Evolutionary conservation across 1,140 invertebrate species (phyloP).

Genomic region (Riptortus pedestris): DNA sequence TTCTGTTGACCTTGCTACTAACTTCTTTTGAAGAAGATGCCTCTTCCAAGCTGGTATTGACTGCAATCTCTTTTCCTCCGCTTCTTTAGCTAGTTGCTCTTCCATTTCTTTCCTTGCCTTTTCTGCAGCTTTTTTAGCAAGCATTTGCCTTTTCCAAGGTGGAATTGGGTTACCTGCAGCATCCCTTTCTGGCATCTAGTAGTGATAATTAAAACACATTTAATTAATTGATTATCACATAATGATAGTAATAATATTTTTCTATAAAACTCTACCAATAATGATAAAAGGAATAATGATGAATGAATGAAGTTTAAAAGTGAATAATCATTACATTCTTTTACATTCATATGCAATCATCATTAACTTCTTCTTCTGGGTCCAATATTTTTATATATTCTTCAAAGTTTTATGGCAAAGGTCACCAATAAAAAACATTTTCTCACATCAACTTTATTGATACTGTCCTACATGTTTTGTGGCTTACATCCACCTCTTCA

Average conservation of each 20-base stretch:
- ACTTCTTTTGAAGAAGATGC: conserved; percentile 67
- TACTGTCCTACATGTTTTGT: too few relatives aligned
- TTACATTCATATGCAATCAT: too few relatives aligned
- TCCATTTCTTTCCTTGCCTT: conserved; percentile 80
- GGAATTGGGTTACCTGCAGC: conserved; percentile 79
- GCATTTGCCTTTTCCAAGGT: conserved; percentile 87
- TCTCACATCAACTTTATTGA: too few relatives aligned
- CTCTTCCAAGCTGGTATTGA: conserved; percentile 87
- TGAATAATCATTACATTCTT: too few relatives aligned
- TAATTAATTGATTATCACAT: not conserved
- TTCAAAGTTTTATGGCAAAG: too few relatives aligned
- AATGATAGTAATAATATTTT: not conserved
- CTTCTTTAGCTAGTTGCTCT: conserved; percentile 67
- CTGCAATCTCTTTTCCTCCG: conserved; percentile 71
- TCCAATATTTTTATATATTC: too few relatives aligned
- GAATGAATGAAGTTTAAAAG: too few relatives aligned
- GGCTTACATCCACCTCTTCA: too few relatives aligned
- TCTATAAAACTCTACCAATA: too few relatives aligned
- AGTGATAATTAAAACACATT: not conserved
- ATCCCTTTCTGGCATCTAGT: conserved; percentile 78
- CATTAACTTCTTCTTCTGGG: too few relatives aligned
- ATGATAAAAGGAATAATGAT: too few relatives aligned
- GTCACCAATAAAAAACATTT: too few relatives aligned
- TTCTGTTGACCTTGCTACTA: not conserved
- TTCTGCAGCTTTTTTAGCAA: conserved; percentile 85